These are phyloP conservation scores for Drosophila parthenogenetica DNA, from an alignment of 2,888 invertebrate species.

Conservation along the genomic window DNA sequence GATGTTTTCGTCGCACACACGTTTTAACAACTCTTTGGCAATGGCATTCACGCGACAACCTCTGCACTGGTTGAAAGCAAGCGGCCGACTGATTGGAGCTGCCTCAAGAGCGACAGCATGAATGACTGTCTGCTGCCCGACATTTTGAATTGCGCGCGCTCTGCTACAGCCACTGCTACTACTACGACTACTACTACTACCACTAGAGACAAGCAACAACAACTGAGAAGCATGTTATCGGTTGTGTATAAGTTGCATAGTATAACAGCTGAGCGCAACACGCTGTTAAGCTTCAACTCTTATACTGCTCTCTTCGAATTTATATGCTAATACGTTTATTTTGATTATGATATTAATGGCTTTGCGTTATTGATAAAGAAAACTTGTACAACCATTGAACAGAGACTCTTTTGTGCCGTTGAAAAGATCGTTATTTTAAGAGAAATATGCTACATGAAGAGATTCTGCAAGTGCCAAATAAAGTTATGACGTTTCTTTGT, in stretches of 20 bases:
- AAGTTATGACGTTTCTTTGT: neutral
- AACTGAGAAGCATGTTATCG: slow-evolving; percentile 28
- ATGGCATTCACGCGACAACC: slow-evolving; percentile 61
- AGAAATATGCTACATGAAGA: neutral
- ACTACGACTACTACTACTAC: too few relatives aligned
- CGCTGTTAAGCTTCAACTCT: slow-evolving; percentile 23
- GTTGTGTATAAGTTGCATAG: slow-evolving; percentile 31
- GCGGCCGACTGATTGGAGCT: slow-evolving; percentile 65
- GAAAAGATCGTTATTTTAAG: neutral
- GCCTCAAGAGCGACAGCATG: slow-evolving; percentile 16
- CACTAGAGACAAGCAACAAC: slow-evolving; percentile 4
- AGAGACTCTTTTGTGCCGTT: neutral
- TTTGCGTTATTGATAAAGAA: slow-evolving; percentile 7
- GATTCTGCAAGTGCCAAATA: neutral
- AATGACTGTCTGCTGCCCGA: slow-evolving; percentile 15
- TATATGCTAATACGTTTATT: neutral
- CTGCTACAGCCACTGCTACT: slow-evolving; percentile 18
- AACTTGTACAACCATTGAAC: neutral
- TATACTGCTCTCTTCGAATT: slow-evolving; percentile 37
- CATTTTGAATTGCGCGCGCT: slow-evolving; percentile 52
- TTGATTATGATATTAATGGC: slow-evolving; percentile 7
- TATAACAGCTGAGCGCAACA: slow-evolving; percentile 3
- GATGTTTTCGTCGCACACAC: slow-evolving; percentile 45
- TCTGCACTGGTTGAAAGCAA: slow-evolving; percentile 60
- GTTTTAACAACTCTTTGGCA: slow-evolving; percentile 51